Conservation (phyloP, 2,797 vertebrate genomes). For the Fratercula arctica region DNA sequence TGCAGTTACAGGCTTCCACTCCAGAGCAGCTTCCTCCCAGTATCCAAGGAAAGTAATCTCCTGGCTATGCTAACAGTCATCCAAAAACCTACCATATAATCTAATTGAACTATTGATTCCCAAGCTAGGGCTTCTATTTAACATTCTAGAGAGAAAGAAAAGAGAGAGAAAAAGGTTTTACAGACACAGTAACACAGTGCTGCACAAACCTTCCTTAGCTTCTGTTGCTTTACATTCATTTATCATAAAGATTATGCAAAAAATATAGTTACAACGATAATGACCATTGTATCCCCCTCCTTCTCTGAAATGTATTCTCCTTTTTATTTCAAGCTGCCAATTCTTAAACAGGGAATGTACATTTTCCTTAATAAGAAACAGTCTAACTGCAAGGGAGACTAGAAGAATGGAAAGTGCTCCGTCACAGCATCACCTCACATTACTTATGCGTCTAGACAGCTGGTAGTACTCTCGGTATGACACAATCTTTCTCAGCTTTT, state of each 20-base stretch:
- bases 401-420: neutral
- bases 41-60: slow-evolving; percentile 71
- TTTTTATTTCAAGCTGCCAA: slow-evolving; percentile 55
- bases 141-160: slow-evolving; percentile 69
- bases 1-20: slow-evolving; percentile 22
- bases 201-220: slow-evolving; percentile 44
- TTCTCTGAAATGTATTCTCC: slow-evolving; percentile 45
- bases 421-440: slow-evolving; percentile 16
- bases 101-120: slow-evolving; percentile 81
- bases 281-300: slow-evolving; percentile 7
- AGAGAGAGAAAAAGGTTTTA: slow-evolving; percentile 44
- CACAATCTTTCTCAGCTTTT: neutral
- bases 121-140: slow-evolving; percentile 71
- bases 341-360: neutral
- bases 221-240: slow-evolving; percentile 59
- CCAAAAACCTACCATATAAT: slow-evolving; percentile 67
- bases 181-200: slow-evolving; percentile 32
- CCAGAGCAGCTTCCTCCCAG: slow-evolving; percentile 27
- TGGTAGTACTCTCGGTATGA: neutral
- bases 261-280: slow-evolving; percentile 38
- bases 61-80: slow-evolving; percentile 66
- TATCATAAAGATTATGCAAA: slow-evolving; percentile 57
- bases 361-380: slow-evolving; percentile 15
- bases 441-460: slow-evolving; percentile 25
- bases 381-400: neutral